A percentile compares a stretch with the other conserved stretches of the same genome.
phyloP scores from a whole-genome alignment of 2,888 invertebrate genomes.

The Eurois occulta region DNA sequence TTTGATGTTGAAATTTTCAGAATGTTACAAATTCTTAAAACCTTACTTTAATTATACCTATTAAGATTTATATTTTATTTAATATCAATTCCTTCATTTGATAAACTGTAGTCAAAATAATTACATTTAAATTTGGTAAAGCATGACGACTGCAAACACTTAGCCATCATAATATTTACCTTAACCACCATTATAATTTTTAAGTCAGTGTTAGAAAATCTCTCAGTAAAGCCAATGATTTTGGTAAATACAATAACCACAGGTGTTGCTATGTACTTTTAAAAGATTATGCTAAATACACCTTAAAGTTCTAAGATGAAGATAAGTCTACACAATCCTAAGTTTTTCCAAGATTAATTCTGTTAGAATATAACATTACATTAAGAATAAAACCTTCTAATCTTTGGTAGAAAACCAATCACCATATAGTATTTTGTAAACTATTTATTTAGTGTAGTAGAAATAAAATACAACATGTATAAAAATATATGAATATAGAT shows the following conservation, averaged over 20 bases:
- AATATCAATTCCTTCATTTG: constrained; percentile 84
- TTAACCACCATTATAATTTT: constrained; percentile 15
- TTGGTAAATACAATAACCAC: constrained; percentile 45
- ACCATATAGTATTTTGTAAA: constrained; percentile 33
- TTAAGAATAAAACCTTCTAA: constrained; percentile 57
- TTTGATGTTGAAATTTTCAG: constrained; percentile 57
- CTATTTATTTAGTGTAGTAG: constrained; percentile 42
- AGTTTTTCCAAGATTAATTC: constrained; percentile 35
- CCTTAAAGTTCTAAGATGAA: constrained; percentile 54
- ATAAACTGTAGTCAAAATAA: constrained; percentile 69
- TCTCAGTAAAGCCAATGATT: constrained; percentile 25
- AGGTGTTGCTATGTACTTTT: constrained; percentile 45
- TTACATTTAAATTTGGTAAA: constrained; percentile 52
- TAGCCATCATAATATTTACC: constrained; percentile 49
- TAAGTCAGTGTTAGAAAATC: constrained; percentile 14
- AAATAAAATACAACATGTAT: constrained; percentile 57
- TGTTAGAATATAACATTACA: constrained; percentile 41
- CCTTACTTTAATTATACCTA: constrained; percentile 58
- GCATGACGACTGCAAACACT: constrained; percentile 41
- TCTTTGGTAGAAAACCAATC: constrained; percentile 67
- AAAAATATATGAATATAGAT: constrained; percentile 60
- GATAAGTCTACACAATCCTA: constrained; percentile 59
- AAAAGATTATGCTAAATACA: constrained; percentile 59
- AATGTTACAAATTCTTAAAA: constrained; percentile 52
- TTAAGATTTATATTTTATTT: constrained; percentile 62